Evolutionary conservation across 2,797 vertebrate species (phyloP), one percentile per base, ranked within the genome.

Genomic region (Botia almorhae): DNA sequence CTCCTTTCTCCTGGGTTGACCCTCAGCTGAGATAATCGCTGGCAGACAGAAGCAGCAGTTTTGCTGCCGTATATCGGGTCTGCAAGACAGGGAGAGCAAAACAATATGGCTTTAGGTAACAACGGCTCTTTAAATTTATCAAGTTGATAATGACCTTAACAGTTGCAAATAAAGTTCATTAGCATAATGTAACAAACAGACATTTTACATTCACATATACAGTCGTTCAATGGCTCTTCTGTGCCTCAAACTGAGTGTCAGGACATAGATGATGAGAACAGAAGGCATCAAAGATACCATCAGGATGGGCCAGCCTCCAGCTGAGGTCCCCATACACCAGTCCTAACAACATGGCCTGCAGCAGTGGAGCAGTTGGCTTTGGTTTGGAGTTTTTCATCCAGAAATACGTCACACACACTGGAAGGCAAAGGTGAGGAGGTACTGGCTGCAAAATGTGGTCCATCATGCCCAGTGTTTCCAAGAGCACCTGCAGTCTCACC

Each of bases 321-420:
- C 90, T 86, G 76, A 97, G 76, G 84, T 98, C 96, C 82, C 94
- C 96, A 70, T 89, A 91, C 36, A 97, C 91, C 67, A 97, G 88
- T 60, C 92, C 93, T 55, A 99, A 89, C 77, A 98, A 82, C 67
- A 99, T 85, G 82, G 96, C 95, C 83, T 97, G 94, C 2, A 96
- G 84, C 0, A 96, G 92, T 11, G 74, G 88, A 67, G 88, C 82
- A 6, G 92, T 92, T 11, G 95, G 93, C 83, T 83, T 91, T 1
- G 94, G 93, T 63, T 88, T 91, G 12, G 92, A 89, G 76, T 90
- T 87, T 79, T 69, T 76, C 81, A 93, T 65, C 97, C 97, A 99
- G 85, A 94, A 97, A 86, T 90, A 93, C 0, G 93, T 96, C 69
- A 95, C 93, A 75, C 95, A 95, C 56, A 94, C 11, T 17, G 94